Base-by-base conservation (phyloP, 2,888 invertebrate species). In the Andrena fulva region DNA sequence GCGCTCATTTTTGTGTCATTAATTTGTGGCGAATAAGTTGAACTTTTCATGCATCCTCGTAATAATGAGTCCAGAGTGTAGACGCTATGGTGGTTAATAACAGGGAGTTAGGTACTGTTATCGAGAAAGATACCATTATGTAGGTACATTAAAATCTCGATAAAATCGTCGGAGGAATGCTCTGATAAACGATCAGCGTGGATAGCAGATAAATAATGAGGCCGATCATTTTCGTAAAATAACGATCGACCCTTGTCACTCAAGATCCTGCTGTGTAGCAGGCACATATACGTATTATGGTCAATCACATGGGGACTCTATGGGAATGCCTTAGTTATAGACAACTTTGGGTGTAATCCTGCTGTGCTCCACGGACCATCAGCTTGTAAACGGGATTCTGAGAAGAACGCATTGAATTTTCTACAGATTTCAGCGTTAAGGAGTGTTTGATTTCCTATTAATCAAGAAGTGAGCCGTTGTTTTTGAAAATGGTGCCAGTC, bases 161-260 rank as follows among this genome's bases (percentile, higher is more conserved):
- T 73, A 52, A 69, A 59, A 73, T 69, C 5, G 29, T 48, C 20
- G 29, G n/a, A 69, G 31, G 24, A 64, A 29, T 68, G 42, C 50
- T 29, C 52, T 52, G 64, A 76, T 72, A 35, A 68, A 72, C 59
- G 72, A 63, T 42, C 59, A 64, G 12, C 48, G 10, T 62, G 29
- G 33, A 54, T 42, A 48, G 64, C 64, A 50, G 60, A 68, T 67
- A 85, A 68, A 84, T 84, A 81, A 85, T 10, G 60, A 77, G 54
- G 16, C 35, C 69, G 68, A 82, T 77, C 35, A 77, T 85, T 85
- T 82, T 69, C 48, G 16, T 80, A 50, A 42, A 82, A 79, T 50
- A 63, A 54, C 48, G 66, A 77, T 84, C 64, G 79, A 85, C 79
- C 77, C 77, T 63, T 85, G 74, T 85, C 85, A 82, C 59, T 80